Evolutionary conservation across 1,140 invertebrate species (phyloP).

Genomic region (Harpegnathos saltator): DNA sequence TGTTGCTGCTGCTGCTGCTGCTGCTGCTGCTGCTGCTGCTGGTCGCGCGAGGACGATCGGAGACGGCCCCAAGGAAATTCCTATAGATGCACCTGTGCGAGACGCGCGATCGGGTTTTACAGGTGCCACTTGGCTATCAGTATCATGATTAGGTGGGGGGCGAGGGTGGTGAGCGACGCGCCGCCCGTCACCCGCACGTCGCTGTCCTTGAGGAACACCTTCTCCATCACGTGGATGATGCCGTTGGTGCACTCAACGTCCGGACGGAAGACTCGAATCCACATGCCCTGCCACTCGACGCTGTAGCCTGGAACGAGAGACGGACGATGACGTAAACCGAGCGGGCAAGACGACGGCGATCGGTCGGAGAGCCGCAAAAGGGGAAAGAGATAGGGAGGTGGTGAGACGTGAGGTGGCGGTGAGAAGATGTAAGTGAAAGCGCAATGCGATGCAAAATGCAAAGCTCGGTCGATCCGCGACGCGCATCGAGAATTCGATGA

Average conservation of each 20-base stretch:
- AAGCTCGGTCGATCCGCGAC: constrained; percentile 20
- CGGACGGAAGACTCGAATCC: constrained; percentile 93
- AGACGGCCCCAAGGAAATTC: constrained; percentile 71
- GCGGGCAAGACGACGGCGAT: too few species aligned
- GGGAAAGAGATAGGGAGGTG: too few species aligned
- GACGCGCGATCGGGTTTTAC: constrained; percentile 70
- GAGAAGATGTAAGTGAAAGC: constrained; percentile 39
- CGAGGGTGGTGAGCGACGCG: constrained; percentile 77
- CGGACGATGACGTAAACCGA: not conserved
- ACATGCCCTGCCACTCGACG: constrained; percentile 93
- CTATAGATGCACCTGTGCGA: constrained; percentile 70
- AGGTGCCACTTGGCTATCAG: constrained; percentile 84
- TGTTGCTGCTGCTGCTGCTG: not conserved
- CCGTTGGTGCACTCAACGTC: constrained; percentile 97
- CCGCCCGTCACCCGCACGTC: constrained; percentile 92
- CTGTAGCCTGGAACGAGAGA: constrained; percentile 89
- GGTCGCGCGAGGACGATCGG: constrained; percentile 64
- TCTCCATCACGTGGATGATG: constrained; percentile 96
- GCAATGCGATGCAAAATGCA: constrained; percentile 53
- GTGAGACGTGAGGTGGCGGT: not conserved
- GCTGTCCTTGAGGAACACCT: constrained; percentile 92
- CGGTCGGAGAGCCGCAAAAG: too few species aligned
- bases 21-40: not conserved
- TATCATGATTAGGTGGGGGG: constrained; percentile 83
- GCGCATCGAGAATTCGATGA: constrained; percentile 14